These are phyloP conservation scores for Panzeria rudis DNA, from an alignment of 2,888 invertebrate genomes.

Conservation along the genomic window DNA sequence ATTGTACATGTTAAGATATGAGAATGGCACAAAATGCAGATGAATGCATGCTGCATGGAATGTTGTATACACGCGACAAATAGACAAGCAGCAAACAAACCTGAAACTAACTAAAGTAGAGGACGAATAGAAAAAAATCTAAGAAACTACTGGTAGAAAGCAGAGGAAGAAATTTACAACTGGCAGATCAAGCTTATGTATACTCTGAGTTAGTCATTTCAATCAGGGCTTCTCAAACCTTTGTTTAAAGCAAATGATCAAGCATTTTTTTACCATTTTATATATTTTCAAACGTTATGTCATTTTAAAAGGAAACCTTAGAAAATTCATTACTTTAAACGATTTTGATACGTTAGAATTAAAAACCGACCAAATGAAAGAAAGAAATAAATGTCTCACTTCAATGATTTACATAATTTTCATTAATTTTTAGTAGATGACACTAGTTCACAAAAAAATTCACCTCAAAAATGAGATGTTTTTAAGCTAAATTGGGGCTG, in stretches of 20 bases:
- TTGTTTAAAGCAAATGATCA: background rate
- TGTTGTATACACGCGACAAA: conserved; percentile 67
- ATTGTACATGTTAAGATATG: conserved; percentile 36
- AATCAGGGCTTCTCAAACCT: conserved; percentile 39
- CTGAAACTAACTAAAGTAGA: conserved; percentile 43
- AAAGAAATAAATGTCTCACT: too few species aligned
- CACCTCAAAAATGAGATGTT: too few species aligned
- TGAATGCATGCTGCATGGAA: conserved; percentile 73
- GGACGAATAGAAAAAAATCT: conserved; percentile 38
- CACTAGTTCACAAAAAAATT: too few species aligned
- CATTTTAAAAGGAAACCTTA: too few species aligned
- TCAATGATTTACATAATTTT: too few species aligned
- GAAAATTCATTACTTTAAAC: too few species aligned
- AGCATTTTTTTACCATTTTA: too few species aligned
- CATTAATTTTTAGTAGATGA: too few species aligned
- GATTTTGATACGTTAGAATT: too few species aligned
- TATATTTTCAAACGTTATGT: too few species aligned
- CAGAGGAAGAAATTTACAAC: conserved; percentile 45
- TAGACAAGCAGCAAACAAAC: conserved; percentile 34
- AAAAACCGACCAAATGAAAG: too few species aligned
- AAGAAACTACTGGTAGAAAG: conserved; percentile 24
- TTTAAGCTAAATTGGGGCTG: too few species aligned
- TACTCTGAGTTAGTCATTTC: conserved; percentile 9
- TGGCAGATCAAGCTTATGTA: conserved; percentile 46
- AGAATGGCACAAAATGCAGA: conserved; percentile 70